phyloP scores from a whole-genome alignment of 2,888 invertebrate genomes.

The Strigamia crassipes region DNA sequence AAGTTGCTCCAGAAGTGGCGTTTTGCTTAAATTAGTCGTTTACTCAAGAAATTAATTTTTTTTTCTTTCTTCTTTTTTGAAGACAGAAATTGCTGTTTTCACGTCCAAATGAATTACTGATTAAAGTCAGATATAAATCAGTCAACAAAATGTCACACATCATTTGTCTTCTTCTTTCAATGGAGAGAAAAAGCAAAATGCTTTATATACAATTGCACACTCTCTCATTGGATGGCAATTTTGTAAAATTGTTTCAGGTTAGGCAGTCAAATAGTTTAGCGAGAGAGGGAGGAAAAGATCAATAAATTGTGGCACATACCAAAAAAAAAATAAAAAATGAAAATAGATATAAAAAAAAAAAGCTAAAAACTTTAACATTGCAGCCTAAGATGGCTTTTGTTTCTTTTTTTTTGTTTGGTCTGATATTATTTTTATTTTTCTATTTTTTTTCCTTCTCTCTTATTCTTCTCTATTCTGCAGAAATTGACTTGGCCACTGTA shows the following conservation, averaged over 20 bases:
- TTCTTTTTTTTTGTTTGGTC: background rate
- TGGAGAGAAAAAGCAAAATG: background rate
- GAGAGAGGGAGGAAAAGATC: background rate
- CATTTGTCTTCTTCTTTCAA: background rate
- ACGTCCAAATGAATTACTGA: no score
- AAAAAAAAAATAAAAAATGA: no score
- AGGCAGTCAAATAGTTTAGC: conserved; percentile 4
- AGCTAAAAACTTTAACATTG: conserved; percentile 1
- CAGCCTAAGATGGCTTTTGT: background rate
- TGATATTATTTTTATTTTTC: conserved; percentile 4
- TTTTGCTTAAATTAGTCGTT: background rate
- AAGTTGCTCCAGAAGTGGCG: background rate
- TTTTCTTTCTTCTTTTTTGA: no score
- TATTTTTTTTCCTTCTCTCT: background rate
- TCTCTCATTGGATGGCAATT: background rate
- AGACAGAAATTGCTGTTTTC: no score
- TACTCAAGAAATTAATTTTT: no score
- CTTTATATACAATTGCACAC: conserved; percentile 10
- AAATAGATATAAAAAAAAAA: background rate
- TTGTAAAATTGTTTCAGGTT: conserved; percentile 10
- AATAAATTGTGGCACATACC: conserved; percentile 1
- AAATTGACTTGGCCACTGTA: conserved; percentile 47
- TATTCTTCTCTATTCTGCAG: conserved; percentile 34
- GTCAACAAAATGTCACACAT: background rate
- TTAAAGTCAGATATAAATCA: background rate